phyloP scores from a whole-genome alignment of 2,888 invertebrate genomes.

The Ochropleura leucogaster region DNA sequence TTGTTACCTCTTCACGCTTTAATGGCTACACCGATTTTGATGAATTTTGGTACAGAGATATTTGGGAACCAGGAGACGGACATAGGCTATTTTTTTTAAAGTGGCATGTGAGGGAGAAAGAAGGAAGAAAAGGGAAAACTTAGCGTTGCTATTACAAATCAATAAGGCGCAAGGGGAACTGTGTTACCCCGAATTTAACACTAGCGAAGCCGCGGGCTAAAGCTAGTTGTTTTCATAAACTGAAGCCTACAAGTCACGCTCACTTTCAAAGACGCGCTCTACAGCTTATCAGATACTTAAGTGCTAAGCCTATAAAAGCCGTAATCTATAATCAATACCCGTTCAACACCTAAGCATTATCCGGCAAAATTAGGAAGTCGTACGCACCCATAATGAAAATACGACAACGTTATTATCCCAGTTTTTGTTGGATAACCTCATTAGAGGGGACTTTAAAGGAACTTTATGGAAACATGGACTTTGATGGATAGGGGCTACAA shows the following conservation, averaged over 20 bases:
- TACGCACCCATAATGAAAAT: slow-evolving; percentile 65
- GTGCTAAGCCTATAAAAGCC: slow-evolving; percentile 56
- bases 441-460: slow-evolving; percentile 65
- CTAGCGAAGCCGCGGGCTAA: too few species aligned
- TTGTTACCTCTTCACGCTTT: too few species aligned
- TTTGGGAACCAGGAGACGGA: too few species aligned
- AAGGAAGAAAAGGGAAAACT: too few species aligned
- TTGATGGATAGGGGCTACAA: slow-evolving; percentile 74
- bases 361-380: slow-evolving; percentile 62
- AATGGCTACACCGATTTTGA: too few species aligned
- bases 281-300: slow-evolving; percentile 38
- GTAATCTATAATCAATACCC: slow-evolving; percentile 73
- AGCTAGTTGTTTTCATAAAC: background rate
- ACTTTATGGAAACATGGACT: slow-evolving; percentile 72
- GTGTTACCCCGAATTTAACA: too few species aligned
- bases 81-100: too few species aligned
- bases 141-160: too few species aligned
- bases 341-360: slow-evolving; percentile 65
- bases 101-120: too few species aligned
- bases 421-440: slow-evolving; percentile 69
- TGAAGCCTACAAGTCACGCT: background rate
- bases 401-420: slow-evolving; percentile 63
- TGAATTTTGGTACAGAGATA: too few species aligned
- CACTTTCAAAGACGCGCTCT: slow-evolving; percentile 35
- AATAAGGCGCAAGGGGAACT: too few species aligned